A percentile compares a stretch with the other conserved stretches of the same genome.
Evolutionary conservation across 2,113 vertebrate genomes (phyloP).

Genomic region (Urocitellus parryii): DNA sequence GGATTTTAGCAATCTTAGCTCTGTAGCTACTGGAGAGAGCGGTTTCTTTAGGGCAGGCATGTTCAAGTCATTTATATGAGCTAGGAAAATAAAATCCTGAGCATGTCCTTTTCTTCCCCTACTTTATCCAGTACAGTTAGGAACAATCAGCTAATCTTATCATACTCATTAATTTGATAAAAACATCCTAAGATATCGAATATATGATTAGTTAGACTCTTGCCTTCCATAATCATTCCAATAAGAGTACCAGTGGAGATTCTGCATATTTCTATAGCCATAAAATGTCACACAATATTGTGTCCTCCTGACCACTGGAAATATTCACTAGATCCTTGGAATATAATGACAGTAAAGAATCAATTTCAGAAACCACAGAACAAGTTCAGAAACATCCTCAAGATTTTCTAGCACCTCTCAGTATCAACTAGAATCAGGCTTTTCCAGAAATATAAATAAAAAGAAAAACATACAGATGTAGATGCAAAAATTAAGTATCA

Average conservation of each 20-base stretch:
- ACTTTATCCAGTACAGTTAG: background rate
- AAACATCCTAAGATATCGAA: background rate
- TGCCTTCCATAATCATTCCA: background rate
- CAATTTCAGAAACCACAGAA: background rate
- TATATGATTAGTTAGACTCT: background rate
- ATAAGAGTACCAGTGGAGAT: background rate
- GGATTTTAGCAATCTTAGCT: conserved; percentile 1
- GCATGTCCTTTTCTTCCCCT: background rate
- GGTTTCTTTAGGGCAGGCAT: background rate
- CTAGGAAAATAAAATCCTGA: background rate
- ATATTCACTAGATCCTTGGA: background rate
- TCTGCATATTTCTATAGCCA: background rate
- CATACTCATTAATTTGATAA: conserved; percentile 1
- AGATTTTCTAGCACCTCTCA: background rate
- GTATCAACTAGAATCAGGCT: background rate
- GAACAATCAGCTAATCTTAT: background rate
- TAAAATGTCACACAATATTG: background rate
- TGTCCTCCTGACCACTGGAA: background rate
- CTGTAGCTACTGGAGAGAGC: background rate
- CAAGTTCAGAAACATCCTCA: background rate
- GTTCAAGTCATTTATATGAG: background rate
- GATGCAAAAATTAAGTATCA: background rate
- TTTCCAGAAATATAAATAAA: background rate
- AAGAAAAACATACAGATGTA: background rate
- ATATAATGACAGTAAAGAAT: background rate